Evolutionary conservation across 2,797 vertebrate species (phyloP).

Genomic region (Philypnodon macrostomus): DNA sequence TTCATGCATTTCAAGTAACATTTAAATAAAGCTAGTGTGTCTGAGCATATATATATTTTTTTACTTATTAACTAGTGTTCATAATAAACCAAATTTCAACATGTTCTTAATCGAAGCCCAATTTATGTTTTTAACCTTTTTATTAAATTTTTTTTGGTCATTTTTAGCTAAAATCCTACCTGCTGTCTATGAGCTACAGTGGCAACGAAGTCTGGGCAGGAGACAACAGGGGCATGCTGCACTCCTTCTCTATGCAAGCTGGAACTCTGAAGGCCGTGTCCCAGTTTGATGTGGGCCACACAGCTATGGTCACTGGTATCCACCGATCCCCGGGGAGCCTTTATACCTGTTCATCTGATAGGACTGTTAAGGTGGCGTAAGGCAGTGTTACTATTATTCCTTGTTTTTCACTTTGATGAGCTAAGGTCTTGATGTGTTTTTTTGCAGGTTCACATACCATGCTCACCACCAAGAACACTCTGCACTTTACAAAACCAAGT

Average conservation of each 20-base stretch:
- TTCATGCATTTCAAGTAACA: too few relatives aligned
- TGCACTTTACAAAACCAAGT: constrained; percentile 77
- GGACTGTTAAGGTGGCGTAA: constrained; percentile 82
- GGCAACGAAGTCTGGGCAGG: constrained; percentile 86
- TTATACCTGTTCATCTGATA: constrained; percentile 88
- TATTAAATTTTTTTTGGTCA: constrained; percentile 5
- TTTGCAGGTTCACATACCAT: constrained; percentile 85
- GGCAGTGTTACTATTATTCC: background rate
- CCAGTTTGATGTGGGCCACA: constrained; percentile 87
- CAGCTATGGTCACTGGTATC: constrained; percentile 84
- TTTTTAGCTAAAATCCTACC: constrained; percentile 83
- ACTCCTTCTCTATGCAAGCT: constrained; percentile 77
- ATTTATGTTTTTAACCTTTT: background rate
- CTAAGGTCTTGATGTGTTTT: constrained; percentile 1
- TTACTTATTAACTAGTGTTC: too few relatives aligned
- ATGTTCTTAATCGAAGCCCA: too few relatives aligned
- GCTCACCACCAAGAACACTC: constrained; percentile 84
- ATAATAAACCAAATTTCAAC: too few relatives aligned
- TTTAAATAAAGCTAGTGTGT: too few relatives aligned
- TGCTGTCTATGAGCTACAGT: constrained; percentile 86
- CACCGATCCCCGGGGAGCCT: constrained; percentile 82
- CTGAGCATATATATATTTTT: too few relatives aligned
- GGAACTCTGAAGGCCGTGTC: constrained; percentile 77
- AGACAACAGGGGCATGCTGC: constrained; percentile 83
- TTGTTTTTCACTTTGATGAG: background rate